Percentiles rank a stretch among this genome's conserved stretches.
phyloP scores from a whole-genome alignment of 2,113 vertebrate species.

The Paratilapia polleni region DNA sequence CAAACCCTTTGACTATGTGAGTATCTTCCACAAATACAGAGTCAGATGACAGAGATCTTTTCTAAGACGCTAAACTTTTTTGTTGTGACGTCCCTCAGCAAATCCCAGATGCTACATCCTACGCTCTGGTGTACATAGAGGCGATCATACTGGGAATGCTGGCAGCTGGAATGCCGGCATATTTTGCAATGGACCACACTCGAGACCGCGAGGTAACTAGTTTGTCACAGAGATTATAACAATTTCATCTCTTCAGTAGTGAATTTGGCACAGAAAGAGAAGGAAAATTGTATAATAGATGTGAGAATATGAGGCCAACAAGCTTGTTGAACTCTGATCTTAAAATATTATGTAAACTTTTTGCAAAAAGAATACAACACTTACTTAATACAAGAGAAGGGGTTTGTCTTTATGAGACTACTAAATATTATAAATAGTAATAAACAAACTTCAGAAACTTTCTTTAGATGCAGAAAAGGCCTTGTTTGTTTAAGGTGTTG shows the following conservation, averaged over 20 bases:
- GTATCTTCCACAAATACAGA: background rate
- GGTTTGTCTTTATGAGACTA: no score
- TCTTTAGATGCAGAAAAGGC: no score
- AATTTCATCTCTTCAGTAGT: background rate
- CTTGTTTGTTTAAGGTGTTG: no score
- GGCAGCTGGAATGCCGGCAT: conserved; percentile 91
- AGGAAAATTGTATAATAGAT: background rate
- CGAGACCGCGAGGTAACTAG: conserved; percentile 90
- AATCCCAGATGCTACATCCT: conserved; percentile 76
- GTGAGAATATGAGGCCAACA: background rate
- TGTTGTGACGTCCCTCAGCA: conserved; percentile 60
- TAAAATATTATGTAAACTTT: no score
- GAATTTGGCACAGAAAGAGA: background rate
- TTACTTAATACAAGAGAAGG: no score
- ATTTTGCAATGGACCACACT: conserved; percentile 97
- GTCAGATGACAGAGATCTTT: background rate
- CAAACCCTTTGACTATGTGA: conserved; percentile 89
- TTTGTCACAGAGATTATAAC: no score
- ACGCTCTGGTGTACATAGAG: conserved; percentile 82
- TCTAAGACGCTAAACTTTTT: background rate
- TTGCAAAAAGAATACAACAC: no score
- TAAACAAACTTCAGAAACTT: no score
- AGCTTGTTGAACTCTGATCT: no score
- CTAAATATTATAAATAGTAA: no score
- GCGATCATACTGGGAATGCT: conserved; percentile 91